Conservation (phyloP, 2,888 invertebrate genomes). For the Aromia moschata region DNA sequence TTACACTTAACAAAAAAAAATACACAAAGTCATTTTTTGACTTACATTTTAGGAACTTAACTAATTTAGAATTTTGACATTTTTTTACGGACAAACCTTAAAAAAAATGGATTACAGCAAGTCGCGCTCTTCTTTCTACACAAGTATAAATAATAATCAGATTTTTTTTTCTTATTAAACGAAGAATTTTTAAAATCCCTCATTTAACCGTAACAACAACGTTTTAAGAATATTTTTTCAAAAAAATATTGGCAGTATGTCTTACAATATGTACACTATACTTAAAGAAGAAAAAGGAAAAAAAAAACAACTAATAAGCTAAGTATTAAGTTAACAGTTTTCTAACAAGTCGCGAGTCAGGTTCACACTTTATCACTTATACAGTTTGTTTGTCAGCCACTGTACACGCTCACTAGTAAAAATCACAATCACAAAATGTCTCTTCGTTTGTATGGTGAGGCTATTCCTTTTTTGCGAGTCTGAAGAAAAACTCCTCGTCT, state of each 20-base stretch:
- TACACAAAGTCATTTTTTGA: slow-evolving; percentile 11
- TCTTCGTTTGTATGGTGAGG: slow-evolving; percentile 22
- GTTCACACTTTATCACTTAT: slow-evolving; percentile 24
- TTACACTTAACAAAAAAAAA: slow-evolving; percentile 17
- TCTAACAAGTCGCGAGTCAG: slow-evolving; percentile 1
- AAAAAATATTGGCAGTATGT: slow-evolving; percentile 28
- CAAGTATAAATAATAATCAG: slow-evolving; percentile 9
- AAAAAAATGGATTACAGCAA: slow-evolving; percentile 25
- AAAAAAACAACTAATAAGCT: slow-evolving; percentile 12
- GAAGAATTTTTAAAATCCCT: slow-evolving; percentile 30
- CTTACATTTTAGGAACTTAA: slow-evolving; percentile 29
- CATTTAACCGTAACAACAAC: slow-evolving; percentile 21
- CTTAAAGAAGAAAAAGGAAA: slow-evolving; percentile 8
- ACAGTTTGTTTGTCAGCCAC: slow-evolving; percentile 8
- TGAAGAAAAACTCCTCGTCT: slow-evolving; percentile 39
- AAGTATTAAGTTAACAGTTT: slow-evolving; percentile 22
- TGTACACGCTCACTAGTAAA: slow-evolving; percentile 36
- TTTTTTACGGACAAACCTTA: slow-evolving; percentile 14
- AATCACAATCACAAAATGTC: slow-evolving; percentile 41
- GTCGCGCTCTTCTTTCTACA: slow-evolving; percentile 25
- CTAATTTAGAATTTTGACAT: slow-evolving; percentile 23
- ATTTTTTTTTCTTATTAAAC: slow-evolving; percentile 18
- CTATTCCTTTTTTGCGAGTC: slow-evolving; percentile 26
- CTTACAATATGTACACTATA: slow-evolving; percentile 22
- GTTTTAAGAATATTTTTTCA: slow-evolving; percentile 20